A percentile compares a stretch with the other conserved stretches of the same genome.
phyloP scores from a whole-genome alignment of 2,113 vertebrate genomes.

The Ceratotherium simum region DNA sequence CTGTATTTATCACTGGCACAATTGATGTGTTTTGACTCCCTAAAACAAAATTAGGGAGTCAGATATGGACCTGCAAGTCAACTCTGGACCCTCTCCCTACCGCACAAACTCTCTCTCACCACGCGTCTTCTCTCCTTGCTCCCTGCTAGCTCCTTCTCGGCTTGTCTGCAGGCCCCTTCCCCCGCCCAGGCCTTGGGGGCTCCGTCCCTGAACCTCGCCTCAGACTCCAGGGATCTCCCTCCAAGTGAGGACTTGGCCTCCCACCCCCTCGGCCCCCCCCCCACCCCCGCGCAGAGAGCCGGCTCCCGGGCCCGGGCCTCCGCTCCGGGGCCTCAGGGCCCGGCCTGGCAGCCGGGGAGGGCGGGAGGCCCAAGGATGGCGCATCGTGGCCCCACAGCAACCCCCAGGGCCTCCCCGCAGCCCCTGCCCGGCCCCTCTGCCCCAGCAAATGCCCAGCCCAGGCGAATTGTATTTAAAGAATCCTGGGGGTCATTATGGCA shows the following conservation, averaged over 20 bases:
- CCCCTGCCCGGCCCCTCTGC: slow-evolving; percentile 78
- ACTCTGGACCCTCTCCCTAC: slow-evolving; percentile 68
- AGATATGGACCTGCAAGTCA: slow-evolving; percentile 80
- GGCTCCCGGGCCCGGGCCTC: slow-evolving; percentile 66
- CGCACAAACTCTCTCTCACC: slow-evolving; percentile 56
- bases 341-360: slow-evolving; percentile 55
- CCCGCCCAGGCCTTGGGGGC: slow-evolving; percentile 76
- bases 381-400: slow-evolving; percentile 48
- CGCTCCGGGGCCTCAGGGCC: slow-evolving; percentile 65
- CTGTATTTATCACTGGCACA: slow-evolving; percentile 84
- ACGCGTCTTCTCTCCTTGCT: slow-evolving; percentile 32
- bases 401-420: slow-evolving; percentile 64
- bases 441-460: slow-evolving; percentile 84
- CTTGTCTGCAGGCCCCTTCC: slow-evolving; percentile 73
- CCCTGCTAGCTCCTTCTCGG: slow-evolving; percentile 60
- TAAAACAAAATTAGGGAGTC: slow-evolving; percentile 78
- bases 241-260: slow-evolving; percentile 51
- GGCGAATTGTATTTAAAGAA: slow-evolving; percentile 88
- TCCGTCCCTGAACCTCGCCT: slow-evolving; percentile 66
- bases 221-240: slow-evolving; percentile 50
- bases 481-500: slow-evolving; percentile 87
- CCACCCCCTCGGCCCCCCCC: neutral
- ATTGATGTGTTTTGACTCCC: slow-evolving; percentile 77
- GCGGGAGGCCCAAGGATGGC: slow-evolving; percentile 66
- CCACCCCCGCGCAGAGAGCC: slow-evolving; percentile 38